Evolutionary conservation across 1,140 invertebrate species (phyloP).

Genomic region (Brachionus plicatilis): DNA sequence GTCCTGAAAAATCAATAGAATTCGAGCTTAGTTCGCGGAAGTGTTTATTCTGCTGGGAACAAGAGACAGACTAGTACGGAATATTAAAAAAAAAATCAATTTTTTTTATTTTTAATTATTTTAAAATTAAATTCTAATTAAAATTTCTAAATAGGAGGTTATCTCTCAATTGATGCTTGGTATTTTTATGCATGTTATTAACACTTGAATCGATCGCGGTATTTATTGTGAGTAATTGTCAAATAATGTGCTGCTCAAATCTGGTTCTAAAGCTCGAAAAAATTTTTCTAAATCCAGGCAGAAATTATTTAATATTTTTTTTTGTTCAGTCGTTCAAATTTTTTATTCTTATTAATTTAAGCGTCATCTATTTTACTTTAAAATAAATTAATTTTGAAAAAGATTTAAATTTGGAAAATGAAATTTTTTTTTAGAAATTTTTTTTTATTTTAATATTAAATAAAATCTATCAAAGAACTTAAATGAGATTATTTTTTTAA

Average conservation of each 20-base stretch:
- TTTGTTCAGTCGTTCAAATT: not conserved
- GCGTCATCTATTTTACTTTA: too few relatives aligned
- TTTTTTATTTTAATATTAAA: not conserved
- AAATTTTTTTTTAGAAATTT: not conserved
- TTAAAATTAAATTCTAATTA: not conserved
- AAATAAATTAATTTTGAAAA: too few relatives aligned
- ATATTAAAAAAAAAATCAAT: not conserved
- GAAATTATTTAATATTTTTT: not conserved
- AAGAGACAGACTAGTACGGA: not conserved
- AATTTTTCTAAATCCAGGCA: not conserved
- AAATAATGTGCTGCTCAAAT: not conserved
- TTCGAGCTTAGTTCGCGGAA: not conserved
- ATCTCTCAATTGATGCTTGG: not conserved
- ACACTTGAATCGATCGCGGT: not conserved
- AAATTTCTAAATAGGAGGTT: not conserved
- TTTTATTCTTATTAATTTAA: not conserved
- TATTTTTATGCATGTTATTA: not conserved
- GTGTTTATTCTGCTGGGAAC: not conserved
- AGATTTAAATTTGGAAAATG: not conserved
- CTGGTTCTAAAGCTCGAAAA: not conserved
- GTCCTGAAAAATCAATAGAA: not conserved
- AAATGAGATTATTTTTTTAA: too few relatives aligned
- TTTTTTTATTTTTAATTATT: not conserved
- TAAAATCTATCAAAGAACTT: not conserved
- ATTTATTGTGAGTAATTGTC: not conserved